Evolutionary conservation across 2,888 invertebrate species (phyloP), one percentile per base, ranked within the genome.

Genomic region (Ceriagrion tenellum): DNA sequence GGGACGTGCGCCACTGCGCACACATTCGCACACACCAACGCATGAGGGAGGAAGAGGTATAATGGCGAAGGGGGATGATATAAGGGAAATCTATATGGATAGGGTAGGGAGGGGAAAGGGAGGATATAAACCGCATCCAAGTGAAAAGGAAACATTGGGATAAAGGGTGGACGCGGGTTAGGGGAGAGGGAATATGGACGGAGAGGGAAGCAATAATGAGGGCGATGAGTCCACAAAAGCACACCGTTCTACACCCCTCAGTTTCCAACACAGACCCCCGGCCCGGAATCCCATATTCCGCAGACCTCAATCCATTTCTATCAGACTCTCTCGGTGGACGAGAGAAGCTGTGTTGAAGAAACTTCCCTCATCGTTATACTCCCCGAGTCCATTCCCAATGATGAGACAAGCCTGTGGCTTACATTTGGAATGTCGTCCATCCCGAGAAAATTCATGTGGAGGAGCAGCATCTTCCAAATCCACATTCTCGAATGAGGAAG

Each of bases 171-270:
- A 69, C 1, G 81, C 2, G n/a, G 81, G 69, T 47, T 47, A 35
- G 81, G 47, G 47, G 35, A 40, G 40, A 47, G 81, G 81, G n/a
- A n/a, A 81, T 74, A 47, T 74, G 93, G 93, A 30, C 40, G 18
- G 35, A 35, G 91, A 55, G 63, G 10, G 63, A 59, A 35, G 47
- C 26, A 63, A 93, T 74, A 93, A 93, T 47, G 93, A 69, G 47
- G 74, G 69, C 69, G 69, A 93, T 93, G 93, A 93, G 93, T 93
- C 93, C 93, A 93, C 93, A 93, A 93, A 93, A 74, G 93, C 47
- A 74, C 81, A 26, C 93, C 93, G 23, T 1, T 20, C 91, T n/a
- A 10, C 69, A 26, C n/a, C 69, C 23, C n/a, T n/a, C n/a, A n/a
- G 23, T 59, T 59, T 20, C 59, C 59, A 69, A 20, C 35, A 35